Evolutionary conservation across 2,888 invertebrate genomes (phyloP), one percentile per base, ranked within the genome.

Genomic region (Aleiodes testaceus): DNA sequence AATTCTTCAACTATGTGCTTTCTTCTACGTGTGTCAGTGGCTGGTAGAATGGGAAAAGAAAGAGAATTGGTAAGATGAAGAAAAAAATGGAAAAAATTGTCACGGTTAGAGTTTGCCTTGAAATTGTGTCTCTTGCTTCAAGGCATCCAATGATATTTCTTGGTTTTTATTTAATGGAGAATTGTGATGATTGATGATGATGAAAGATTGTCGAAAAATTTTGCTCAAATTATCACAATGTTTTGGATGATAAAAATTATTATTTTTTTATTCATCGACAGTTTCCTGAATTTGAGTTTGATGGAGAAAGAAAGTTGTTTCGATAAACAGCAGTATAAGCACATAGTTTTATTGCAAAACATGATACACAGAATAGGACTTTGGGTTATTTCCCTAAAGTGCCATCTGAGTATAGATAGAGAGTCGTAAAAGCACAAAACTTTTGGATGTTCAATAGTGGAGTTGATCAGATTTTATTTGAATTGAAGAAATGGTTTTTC

Each of bases 101-200:
- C 78, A 79, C 76, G 78, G 75, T 72, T 74, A 73, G 77, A 73
- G 75, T 55, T 55, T 26, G 71, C 70, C 65, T 72, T 68, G 72
- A 73, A 78, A 80, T 80, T 77, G 80, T 78, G 26, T 26, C 4
- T 26, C 71, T 72, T 78, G 71, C 74, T 73, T 70, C 61, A 52
- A 69, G 74, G 75, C 71, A 72, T 70, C 53, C 64, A 71, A 72
- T 74, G 69, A 74, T 67, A 69, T 72, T 53, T 68, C 67, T 67
- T 64, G 47, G 30, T 70, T 47, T 63, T 67, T 67, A 76, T 77
- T 77, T 72, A 68, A 77, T 75, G 74, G 76, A 77, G 81, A 80
- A 81, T 71, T 64, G 78, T 74, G 80, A 82, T 80, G 82, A 84
- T 82, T 79, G 78, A 83, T 81, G 81, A 73, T 77, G 72, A n/a